Percentiles rank a stretch among this genome's conserved stretches.
These are phyloP conservation scores for Sminthurinus aureus DNA, from an alignment of 2,888 invertebrate genomes.

Conservation along the genomic window DNA sequence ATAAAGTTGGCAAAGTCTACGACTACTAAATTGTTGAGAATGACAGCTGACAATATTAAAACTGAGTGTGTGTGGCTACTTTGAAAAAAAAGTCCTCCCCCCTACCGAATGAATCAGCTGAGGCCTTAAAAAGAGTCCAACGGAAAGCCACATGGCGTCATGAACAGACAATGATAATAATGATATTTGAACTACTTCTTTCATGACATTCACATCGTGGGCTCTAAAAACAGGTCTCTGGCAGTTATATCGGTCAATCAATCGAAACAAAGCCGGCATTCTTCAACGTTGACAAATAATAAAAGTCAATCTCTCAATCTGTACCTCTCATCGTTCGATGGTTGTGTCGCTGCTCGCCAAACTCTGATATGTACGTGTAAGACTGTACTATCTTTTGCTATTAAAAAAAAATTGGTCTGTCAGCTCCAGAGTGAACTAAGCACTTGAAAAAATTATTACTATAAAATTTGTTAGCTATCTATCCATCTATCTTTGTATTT, in stretches of 20 bases:
- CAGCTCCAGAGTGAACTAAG: conserved; percentile 4
- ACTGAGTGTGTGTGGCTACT: neutral
- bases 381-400: conserved; percentile 8
- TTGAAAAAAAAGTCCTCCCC: too few species aligned
- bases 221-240: conserved; percentile 37
- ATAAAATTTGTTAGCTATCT: too few species aligned
- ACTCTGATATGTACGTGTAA: conserved; percentile 9
- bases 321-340: conserved; percentile 42
- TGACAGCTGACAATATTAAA: conserved; percentile 12
- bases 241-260: conserved; percentile 20
- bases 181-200: neutral
- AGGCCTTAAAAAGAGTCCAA: conserved; percentile 52
- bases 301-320: conserved; percentile 20
- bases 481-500: too few species aligned
- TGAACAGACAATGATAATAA: neutral
- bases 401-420: too few species aligned
- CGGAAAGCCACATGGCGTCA: conserved; percentile 19
- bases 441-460: too few species aligned
- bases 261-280: conserved; percentile 37
- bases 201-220: conserved; percentile 26
- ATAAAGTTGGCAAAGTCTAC: too few species aligned
- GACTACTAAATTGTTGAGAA: too few species aligned
- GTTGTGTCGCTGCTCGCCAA: conserved; percentile 41
- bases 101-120: conserved; percentile 26
- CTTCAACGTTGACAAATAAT: conserved; percentile 17